A percentile compares a stretch with the other conserved stretches of the same genome.
Conservation (phyloP, 2,113 vertebrate species). For the Mungos mungo region DNA sequence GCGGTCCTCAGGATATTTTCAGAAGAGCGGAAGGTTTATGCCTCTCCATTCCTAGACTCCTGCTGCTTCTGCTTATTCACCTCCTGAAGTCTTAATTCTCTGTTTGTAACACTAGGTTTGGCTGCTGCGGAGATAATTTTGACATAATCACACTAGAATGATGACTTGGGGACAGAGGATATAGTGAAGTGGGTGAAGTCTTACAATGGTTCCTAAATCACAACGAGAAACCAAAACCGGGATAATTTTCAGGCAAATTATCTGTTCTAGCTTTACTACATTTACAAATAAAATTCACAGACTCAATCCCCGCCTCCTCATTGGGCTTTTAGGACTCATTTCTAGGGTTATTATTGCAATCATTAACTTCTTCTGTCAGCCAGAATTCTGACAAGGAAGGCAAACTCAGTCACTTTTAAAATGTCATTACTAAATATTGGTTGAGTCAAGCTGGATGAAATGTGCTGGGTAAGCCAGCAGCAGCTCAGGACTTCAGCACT, state of each 20-base stretch:
- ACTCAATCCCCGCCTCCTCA: background rate
- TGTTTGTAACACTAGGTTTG: constrained; percentile 17
- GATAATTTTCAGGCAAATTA: constrained; percentile 25
- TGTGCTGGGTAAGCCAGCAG: background rate
- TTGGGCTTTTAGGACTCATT: constrained; percentile 9
- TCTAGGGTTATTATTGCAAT: background rate
- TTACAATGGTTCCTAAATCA: background rate
- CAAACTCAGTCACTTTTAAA: constrained; percentile 37
- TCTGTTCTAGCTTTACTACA: constrained; percentile 5
- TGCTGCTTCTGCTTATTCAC: constrained; percentile 34
- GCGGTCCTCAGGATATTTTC: background rate
- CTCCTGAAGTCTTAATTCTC: constrained; percentile 56
- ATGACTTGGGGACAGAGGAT: background rate
- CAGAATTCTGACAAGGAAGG: constrained; percentile 2
- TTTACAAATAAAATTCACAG: constrained; percentile 53
- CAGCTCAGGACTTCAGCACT: background rate
- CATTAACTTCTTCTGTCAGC: constrained; percentile 44
- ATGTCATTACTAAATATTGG: background rate
- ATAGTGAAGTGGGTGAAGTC: background rate
- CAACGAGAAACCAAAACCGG: background rate
- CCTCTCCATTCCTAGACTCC: background rate
- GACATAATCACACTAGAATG: constrained; percentile 36
- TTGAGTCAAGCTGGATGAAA: background rate
- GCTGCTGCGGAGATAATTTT: constrained; percentile 50
- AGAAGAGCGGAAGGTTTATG: background rate